Percentiles rank a stretch among this genome's conserved stretches.
Evolutionary conservation across 2,113 vertebrate genomes (phyloP).

Genomic region (Dicrurus megarhynchus): DNA sequence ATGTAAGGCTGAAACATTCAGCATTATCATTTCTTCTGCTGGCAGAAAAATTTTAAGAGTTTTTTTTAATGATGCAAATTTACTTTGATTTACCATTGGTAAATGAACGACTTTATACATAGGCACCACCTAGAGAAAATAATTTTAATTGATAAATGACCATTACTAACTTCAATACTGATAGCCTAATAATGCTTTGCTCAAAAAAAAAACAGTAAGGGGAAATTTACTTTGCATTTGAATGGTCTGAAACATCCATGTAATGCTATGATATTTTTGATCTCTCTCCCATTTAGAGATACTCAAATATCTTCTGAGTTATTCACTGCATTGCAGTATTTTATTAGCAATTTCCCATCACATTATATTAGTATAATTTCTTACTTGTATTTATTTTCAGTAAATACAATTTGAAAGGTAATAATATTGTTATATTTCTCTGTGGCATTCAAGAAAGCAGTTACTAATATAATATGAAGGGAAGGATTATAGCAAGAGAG

Average conservation of each 20-base stretch:
- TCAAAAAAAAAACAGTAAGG: neutral
- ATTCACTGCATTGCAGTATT: constrained; percentile 8
- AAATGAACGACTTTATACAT: neutral
- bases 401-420: constrained; percentile 72
- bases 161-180: neutral
- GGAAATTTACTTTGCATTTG: neutral
- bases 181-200: neutral
- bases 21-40: neutral
- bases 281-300: neutral
- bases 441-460: constrained; percentile 66
- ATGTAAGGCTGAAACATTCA: neutral
- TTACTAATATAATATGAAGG: constrained; percentile 65
- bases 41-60: neutral
- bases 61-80: neutral
- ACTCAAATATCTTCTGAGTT: neutral
- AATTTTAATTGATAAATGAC: neutral
- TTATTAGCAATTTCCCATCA: constrained; percentile 53
- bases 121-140: neutral
- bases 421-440: constrained; percentile 69
- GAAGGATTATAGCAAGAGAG: constrained; percentile 50
- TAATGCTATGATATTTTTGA: neutral
- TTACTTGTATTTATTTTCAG: constrained; percentile 54
- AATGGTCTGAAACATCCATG: neutral
- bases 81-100: neutral
- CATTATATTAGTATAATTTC: constrained; percentile 45